These are phyloP conservation scores for Lissonota sp. DNA, from an alignment of 2,888 invertebrate genomes.

Conservation along the genomic window DNA sequence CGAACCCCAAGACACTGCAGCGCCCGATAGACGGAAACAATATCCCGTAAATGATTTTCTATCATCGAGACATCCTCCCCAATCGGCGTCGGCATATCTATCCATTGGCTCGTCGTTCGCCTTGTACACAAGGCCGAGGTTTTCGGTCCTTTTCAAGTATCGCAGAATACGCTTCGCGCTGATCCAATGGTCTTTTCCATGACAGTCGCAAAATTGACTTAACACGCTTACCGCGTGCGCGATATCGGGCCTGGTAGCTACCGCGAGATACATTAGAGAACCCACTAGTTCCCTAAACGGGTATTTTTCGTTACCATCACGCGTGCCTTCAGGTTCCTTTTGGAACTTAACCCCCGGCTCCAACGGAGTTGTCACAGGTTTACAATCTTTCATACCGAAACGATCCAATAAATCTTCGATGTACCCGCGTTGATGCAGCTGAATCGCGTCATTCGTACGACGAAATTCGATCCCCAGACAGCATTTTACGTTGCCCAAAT, in stretches of 20 bases:
- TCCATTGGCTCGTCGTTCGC: too few relatives aligned
- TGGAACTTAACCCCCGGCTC: slow-evolving; percentile 34
- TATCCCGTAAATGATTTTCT: too few relatives aligned
- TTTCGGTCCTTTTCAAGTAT: background rate
- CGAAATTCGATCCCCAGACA: slow-evolving; percentile 71
- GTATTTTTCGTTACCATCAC: background rate
- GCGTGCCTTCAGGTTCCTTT: background rate
- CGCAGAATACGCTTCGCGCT: slow-evolving; percentile 50
- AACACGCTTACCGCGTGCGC: slow-evolving; percentile 54
- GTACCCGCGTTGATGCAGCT: slow-evolving; percentile 65
- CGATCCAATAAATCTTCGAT: slow-evolving; percentile 67
- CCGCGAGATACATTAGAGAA: slow-evolving; percentile 58
- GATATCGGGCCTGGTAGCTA: slow-evolving; percentile 61
- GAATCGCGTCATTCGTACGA: background rate
- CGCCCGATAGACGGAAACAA: too few relatives aligned
- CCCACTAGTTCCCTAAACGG: slow-evolving; percentile 59
- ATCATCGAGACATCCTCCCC: too few relatives aligned
- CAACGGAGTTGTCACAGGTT: slow-evolving; percentile 69
- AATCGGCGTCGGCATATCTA: too few relatives aligned
- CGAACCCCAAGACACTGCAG: too few relatives aligned
- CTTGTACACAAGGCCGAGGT: background rate
- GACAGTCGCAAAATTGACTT: slow-evolving; percentile 48
- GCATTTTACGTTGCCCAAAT: slow-evolving; percentile 57
- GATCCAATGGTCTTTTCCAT: slow-evolving; percentile 46
- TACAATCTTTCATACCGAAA: slow-evolving; percentile 70